A percentile compares a stretch with the other conserved stretches of the same genome.
Conservation (phyloP, 2,797 vertebrate genomes). For the Neosilurus hyrtlii region DNA sequence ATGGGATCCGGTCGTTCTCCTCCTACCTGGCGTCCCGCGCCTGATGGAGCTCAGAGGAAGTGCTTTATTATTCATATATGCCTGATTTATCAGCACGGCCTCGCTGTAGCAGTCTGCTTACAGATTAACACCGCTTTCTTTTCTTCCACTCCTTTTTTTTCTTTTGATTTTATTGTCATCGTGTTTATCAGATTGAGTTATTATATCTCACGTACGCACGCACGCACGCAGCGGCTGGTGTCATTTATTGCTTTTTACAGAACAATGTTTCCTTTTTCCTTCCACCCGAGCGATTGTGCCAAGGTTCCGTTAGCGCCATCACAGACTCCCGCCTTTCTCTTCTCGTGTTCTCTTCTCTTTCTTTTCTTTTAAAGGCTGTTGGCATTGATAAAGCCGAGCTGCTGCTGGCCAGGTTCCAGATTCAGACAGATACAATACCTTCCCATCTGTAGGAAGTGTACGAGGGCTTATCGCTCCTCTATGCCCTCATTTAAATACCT, state of each 20-base stretch:
- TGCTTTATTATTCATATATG: neutral
- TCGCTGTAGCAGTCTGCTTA: neutral
- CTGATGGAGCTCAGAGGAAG: neutral
- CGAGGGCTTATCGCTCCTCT: constrained; percentile 31
- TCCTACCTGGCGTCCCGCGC: neutral
- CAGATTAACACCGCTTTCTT: neutral
- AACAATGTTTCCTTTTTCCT: constrained; percentile 66
- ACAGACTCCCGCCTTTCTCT: neutral
- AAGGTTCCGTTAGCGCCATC: constrained; percentile 29
- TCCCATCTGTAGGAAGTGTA: constrained; percentile 39
- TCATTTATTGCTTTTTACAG: constrained; percentile 61
- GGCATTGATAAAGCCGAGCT: constrained; percentile 32
- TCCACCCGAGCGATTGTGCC: constrained; percentile 52
- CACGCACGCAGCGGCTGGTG: constrained; percentile 51
- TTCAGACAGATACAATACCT: constrained; percentile 37
- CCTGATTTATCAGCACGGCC: neutral
- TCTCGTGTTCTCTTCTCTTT: neutral
- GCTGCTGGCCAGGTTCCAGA: constrained; percentile 34
- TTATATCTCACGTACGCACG: constrained; percentile 50
- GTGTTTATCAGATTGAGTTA: constrained; percentile 57
- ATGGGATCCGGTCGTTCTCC: too few relatives aligned
- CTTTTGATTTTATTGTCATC: constrained; percentile 47
- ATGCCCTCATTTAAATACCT: constrained; percentile 44
- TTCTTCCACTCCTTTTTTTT: neutral
- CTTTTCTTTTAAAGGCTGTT: constrained; percentile 27